Evolutionary conservation across 2,888 invertebrate genomes (phyloP), one percentile per base, ranked within the genome.

Genomic region (Lasioglossum oenotherae): DNA sequence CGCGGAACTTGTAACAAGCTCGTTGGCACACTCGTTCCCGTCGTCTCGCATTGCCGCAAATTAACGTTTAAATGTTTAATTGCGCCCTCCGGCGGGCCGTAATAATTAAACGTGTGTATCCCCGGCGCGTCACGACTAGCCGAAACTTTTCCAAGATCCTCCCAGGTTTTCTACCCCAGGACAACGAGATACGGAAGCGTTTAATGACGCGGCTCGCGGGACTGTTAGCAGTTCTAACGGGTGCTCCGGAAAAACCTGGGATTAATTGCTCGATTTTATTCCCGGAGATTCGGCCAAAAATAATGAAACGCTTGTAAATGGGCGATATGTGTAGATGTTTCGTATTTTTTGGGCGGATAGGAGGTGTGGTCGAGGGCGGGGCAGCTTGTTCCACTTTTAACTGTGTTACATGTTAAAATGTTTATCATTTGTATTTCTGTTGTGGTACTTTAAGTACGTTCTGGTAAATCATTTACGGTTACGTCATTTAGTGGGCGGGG

Each of bases 11-110:
- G 53, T n/a, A 53, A 53, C 23, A 53, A 53, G 53, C n/a, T 53
- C 53, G 53, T n/a, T n/a, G 53, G 53, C 64, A 46, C 46, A 73
- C 64, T 78, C 80, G 69, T 80, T 78, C 44, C 72, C 75, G 71
- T 73, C 74, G 53, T n/a, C 35, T 80, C 74, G 69, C 75, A 46
- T 73, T 44, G 19, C 8, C 79, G 23, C 64, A 53, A 87, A 82
- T 85, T 85, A 80, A 82, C 74, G 71, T 46, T 67, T 85, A 80
- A 82, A 87, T 75, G 85, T 82, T 87, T 87, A 85, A 87, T 85
- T 80, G 74, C 79, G 31, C 27, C 80, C 53, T 44, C 31, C 44
- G 76, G 82, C 64, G n/a, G 1, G 6, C 31, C 16, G 16, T 14
- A 12, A 1, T 60, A 27, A 60, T 27, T 60, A 27, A 60, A 14